These are phyloP conservation scores for Calonectris borealis DNA, from an alignment of 2,113 vertebrate genomes.

Conservation along the genomic window DNA sequence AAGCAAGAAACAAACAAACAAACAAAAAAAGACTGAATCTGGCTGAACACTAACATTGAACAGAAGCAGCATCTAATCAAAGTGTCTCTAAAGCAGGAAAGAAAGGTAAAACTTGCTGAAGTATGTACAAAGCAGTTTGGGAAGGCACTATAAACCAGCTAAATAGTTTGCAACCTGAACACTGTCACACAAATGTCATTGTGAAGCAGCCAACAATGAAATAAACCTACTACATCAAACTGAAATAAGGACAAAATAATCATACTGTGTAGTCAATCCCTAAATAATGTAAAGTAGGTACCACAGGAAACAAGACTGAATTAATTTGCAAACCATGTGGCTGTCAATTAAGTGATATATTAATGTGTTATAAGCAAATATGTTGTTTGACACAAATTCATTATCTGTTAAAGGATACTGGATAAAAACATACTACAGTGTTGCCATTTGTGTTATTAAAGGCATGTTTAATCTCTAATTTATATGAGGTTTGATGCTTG, in stretches of 20 bases:
- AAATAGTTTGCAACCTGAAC: not conserved
- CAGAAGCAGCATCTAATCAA: not conserved
- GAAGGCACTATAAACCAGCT: not conserved
- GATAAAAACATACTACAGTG: not conserved
- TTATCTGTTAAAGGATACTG: not conserved
- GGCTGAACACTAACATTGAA: not conserved
- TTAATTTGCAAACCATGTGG: not conserved
- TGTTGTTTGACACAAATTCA: not conserved
- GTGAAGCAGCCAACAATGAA: not conserved
- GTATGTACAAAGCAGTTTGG: not conserved
- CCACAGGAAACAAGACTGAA: not conserved
- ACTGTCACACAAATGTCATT: not conserved
- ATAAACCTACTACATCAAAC: not conserved
- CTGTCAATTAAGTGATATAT: not conserved
- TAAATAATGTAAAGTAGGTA: not conserved
- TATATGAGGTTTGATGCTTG: not conserved
- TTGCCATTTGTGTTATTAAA: not conserved
- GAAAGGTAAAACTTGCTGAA: not conserved
- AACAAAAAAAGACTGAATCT: not conserved
- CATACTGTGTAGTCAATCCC: not conserved
- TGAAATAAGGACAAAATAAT: not conserved
- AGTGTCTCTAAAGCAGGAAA: not conserved
- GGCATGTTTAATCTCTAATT: constrained; percentile 3
- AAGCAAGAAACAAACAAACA: not conserved
- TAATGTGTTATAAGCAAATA: not conserved